A percentile compares a stretch with the other conserved stretches of the same genome.
Evolutionary conservation across 1,140 invertebrate genomes (phyloP).

Genomic region (Leguminivora glycinivorella): DNA sequence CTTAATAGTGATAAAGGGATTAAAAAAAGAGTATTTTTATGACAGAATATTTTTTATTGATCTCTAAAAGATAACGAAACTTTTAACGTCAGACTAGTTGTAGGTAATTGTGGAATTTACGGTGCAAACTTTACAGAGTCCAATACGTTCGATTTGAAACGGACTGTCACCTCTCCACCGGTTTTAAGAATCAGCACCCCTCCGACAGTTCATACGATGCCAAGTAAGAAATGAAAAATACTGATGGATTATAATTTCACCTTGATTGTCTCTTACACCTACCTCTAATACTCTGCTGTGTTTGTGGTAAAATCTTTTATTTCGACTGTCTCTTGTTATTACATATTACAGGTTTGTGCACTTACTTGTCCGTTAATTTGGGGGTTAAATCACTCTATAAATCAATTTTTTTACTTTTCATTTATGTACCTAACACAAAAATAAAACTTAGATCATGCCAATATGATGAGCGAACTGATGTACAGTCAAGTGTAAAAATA

Average conservation of each 20-base stretch:
- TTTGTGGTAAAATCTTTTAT: neutral
- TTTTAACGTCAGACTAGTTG: neutral
- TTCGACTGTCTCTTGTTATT: too few species aligned
- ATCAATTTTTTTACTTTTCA: too few species aligned
- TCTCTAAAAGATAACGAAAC: neutral
- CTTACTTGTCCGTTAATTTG: too few species aligned
- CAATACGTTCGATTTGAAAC: constrained; percentile 41
- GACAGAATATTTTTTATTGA: too few species aligned
- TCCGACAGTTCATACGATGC: constrained; percentile 34
- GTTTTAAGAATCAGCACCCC: constrained; percentile 43
- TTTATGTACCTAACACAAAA: too few species aligned
- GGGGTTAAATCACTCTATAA: too few species aligned
- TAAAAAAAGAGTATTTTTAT: too few species aligned
- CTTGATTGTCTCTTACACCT: neutral
- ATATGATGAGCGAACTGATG: too few species aligned
- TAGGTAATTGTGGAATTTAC: constrained; percentile 13
- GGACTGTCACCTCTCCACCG: constrained; percentile 47
- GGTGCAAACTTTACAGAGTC: constrained; percentile 45
- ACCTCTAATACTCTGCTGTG: neutral
- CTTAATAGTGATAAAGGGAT: too few species aligned
- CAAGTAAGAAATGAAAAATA: constrained; percentile 49
- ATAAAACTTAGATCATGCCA: too few species aligned
- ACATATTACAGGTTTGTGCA: too few species aligned
- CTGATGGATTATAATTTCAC: constrained; percentile 1
- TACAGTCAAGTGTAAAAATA: too few species aligned